Conservation (phyloP, 1,140 invertebrate species). For the Leptonema lineaticorne region DNA sequence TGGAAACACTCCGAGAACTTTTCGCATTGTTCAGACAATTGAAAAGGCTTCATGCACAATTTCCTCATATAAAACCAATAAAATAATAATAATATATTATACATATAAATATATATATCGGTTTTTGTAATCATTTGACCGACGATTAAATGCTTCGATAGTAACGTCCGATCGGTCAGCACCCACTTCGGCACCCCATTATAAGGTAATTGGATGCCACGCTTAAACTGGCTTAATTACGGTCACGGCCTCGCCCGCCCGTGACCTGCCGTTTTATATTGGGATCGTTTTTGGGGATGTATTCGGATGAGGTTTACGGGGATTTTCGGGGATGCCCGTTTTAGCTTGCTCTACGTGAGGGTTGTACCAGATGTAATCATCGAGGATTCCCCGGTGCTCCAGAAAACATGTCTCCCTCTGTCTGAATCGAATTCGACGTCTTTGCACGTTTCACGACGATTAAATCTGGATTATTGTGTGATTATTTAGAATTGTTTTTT, state of each 20-base stretch:
- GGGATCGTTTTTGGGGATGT: background rate
- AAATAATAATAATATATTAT: too few species aligned
- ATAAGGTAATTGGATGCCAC: background rate
- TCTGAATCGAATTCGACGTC: conserved; percentile 2
- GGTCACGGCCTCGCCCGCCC: background rate
- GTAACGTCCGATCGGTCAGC: background rate
- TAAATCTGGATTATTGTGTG: too few species aligned
- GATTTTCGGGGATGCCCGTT: conserved; percentile 1
- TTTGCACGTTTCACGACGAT: too few species aligned
- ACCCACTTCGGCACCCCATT: background rate
- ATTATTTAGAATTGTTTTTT: too few species aligned
- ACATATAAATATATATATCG: background rate
- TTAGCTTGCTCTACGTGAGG: conserved; percentile 33
- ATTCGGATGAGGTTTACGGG: background rate
- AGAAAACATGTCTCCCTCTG: conserved; percentile 10
- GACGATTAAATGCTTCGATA: conserved; percentile 3
- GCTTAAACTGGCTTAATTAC: background rate
- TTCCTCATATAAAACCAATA: too few species aligned
- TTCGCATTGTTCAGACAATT: too few species aligned
- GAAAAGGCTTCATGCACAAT: too few species aligned
- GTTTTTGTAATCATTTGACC: conserved; percentile 20
- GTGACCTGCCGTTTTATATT: background rate
- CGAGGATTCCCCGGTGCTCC: background rate
- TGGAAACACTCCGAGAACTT: too few species aligned
- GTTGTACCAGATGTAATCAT: conserved; percentile 39